phyloP scores from a whole-genome alignment of 2,888 invertebrate genomes.

The Tenodera sinensis region DNA sequence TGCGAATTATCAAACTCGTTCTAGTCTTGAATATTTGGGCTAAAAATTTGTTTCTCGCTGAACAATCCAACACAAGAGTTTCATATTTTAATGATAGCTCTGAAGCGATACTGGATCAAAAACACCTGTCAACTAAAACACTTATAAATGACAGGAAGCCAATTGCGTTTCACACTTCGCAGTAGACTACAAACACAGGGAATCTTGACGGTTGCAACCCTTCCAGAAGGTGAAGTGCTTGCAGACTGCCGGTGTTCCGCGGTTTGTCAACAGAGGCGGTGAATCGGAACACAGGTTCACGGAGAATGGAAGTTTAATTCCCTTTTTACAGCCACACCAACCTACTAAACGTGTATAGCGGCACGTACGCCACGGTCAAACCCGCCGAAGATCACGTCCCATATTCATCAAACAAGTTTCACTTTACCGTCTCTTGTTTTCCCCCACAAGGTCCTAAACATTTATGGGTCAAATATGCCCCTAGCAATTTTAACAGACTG shows the following conservation, averaged over 20 bases:
- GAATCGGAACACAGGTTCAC: background rate
- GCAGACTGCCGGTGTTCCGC: background rate
- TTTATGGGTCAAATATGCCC: too few species aligned
- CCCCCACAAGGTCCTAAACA: too few species aligned
- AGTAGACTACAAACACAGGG: background rate
- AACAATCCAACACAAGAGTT: background rate
- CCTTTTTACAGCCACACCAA: background rate
- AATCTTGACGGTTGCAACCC: background rate
- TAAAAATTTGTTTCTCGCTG: too few species aligned
- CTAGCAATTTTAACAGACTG: too few species aligned
- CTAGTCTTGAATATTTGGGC: background rate
- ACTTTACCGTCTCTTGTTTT: background rate
- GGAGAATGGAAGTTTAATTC: background rate
- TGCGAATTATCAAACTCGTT: background rate
- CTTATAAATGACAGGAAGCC: background rate
- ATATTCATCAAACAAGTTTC: background rate
- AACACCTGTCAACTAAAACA: background rate
- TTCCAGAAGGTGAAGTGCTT: background rate
- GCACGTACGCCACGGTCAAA: background rate
- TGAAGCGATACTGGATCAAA: background rate
- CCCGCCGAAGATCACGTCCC: background rate
- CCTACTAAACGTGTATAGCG: background rate
- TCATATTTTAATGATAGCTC: background rate
- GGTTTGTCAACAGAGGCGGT: background rate
- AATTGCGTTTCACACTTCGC: too few species aligned